phyloP scores from a whole-genome alignment of 2,797 vertebrate species.

The Siniperca obscura region DNA sequence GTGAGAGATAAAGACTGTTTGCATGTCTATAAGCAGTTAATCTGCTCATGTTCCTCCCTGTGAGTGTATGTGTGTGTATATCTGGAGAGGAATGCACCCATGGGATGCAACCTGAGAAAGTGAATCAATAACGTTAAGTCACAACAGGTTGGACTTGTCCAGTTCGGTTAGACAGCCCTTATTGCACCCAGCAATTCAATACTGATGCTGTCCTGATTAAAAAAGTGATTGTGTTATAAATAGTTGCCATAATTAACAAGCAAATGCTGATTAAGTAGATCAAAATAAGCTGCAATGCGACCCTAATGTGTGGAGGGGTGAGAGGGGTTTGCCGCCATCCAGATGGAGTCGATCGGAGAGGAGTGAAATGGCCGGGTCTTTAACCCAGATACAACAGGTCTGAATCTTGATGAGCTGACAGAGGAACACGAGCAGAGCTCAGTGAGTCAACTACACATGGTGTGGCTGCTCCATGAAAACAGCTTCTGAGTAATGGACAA shows the following conservation, averaged over 20 bases:
- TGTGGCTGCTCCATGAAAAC: constrained; percentile 64
- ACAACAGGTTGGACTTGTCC: constrained; percentile 64
- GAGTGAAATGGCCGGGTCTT: constrained; percentile 46
- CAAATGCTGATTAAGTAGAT: constrained; percentile 66
- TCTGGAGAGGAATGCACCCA: constrained; percentile 55
- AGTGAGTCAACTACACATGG: constrained; percentile 71
- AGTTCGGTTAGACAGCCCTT: constrained; percentile 48
- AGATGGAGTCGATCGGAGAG: constrained; percentile 22
- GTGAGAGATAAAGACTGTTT: constrained; percentile 50
- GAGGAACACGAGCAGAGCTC: constrained; percentile 60
- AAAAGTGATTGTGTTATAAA: constrained; percentile 61
- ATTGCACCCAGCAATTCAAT: constrained; percentile 40
- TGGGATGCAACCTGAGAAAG: constrained; percentile 75
- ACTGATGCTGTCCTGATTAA: constrained; percentile 61
- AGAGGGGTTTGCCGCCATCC: neutral
- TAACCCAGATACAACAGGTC: constrained; percentile 61
- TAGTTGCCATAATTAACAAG: constrained; percentile 58
- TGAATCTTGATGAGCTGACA: constrained; percentile 70
- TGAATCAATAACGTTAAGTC: constrained; percentile 74
- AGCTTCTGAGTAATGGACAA: constrained; percentile 70
- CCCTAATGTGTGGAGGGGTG: constrained; percentile 9
- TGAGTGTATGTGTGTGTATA: constrained; percentile 39
- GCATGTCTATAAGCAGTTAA: constrained; percentile 54
- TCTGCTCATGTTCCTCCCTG: constrained; percentile 62
- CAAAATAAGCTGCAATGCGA: constrained; percentile 37